A percentile compares a stretch with the other conserved stretches of the same genome.
phyloP scores from a whole-genome alignment of 1,140 invertebrate genomes.

The Chlorops oryzae region DNA sequence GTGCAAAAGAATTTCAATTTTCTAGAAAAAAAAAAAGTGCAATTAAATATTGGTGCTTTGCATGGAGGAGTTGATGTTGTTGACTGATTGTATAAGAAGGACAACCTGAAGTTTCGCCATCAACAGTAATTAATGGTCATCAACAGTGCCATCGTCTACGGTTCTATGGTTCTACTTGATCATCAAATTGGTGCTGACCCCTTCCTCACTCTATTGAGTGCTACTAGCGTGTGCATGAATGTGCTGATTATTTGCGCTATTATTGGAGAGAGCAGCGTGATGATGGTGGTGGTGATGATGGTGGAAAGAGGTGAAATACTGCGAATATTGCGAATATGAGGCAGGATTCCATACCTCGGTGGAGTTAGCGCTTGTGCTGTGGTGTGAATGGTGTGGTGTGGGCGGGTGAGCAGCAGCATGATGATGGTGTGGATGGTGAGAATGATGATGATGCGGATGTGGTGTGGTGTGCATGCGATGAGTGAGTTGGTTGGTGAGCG shows the following conservation, averaged over 20 bases:
- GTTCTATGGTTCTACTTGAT: no score
- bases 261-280: neutral
- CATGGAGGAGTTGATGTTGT: no score
- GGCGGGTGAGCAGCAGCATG: slow-evolving; percentile 20
- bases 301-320: slow-evolving; percentile 46
- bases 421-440: neutral
- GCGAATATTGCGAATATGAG: slow-evolving; percentile 46
- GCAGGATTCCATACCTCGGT: slow-evolving; percentile 50
- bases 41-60: no score
- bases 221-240: slow-evolving; percentile 16
- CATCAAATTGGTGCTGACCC: no score
- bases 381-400: slow-evolving; percentile 1
- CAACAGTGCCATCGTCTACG: no score
- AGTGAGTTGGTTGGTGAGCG: slow-evolving; percentile 18
- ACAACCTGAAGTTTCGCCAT: no score
- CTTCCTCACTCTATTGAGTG: slow-evolving; percentile 6
- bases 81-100: no score
- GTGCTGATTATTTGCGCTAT: slow-evolving; percentile 21
- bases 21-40: no score
- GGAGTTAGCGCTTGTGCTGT: slow-evolving; percentile 14
- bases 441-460: neutral
- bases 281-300: slow-evolving; percentile 20
- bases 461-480: neutral
- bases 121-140: no score
- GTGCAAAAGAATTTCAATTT: no score